Base-by-base conservation (phyloP, 2,113 vertebrate genomes). In the Bos indicus region DNA sequence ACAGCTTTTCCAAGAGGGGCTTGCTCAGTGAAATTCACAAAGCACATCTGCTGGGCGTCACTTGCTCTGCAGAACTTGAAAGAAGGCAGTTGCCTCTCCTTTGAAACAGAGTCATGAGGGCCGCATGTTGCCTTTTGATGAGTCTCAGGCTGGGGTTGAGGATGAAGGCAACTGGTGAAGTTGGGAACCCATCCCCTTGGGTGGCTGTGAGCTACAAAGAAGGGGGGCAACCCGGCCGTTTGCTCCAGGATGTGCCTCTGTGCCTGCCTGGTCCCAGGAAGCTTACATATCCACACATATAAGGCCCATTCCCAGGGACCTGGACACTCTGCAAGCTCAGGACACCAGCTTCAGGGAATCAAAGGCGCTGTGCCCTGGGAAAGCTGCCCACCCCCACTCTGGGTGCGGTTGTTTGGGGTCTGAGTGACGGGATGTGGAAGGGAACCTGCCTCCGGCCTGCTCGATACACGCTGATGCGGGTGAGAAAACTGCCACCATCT, bases 161-260 rank as follows among this genome's bases (percentile, higher is more conserved):
- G 59, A 43, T 43, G 28, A 64, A 25, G 14, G 54, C 11, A 82
- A 8, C 25, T 0, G 0, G 7, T 16, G 51, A 36, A 59, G 64
- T 5, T 84, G 90, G 90, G 82, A 82, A 48, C 78, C 10, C 0
- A 0, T 4, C 59, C 3, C 21, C 12, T 40, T 16, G 1, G 26
- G 84, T 28, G 62, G 43, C n/a, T 36, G 36, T 3, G 30, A 28
- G 77, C 71, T 57, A 6, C 56, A 56, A 23, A 83, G 80, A 48
- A 43, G 7, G 6, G 28, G 48, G 62, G 7, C 21, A 12, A 2
- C 12, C 0, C 0, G 3, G 59, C 59, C 23, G 0, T 64, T 89
- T n/a, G 2, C 13, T 5, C 54, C 16, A 21, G 57, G 36, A 60
- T 62, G 86, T 13, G 16, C 54, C 52, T 74, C 62, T 14, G 59